These are phyloP conservation scores for Trachelus stipa DNA, from an alignment of 2,888 invertebrate genomes.

Conservation along the genomic window DNA sequence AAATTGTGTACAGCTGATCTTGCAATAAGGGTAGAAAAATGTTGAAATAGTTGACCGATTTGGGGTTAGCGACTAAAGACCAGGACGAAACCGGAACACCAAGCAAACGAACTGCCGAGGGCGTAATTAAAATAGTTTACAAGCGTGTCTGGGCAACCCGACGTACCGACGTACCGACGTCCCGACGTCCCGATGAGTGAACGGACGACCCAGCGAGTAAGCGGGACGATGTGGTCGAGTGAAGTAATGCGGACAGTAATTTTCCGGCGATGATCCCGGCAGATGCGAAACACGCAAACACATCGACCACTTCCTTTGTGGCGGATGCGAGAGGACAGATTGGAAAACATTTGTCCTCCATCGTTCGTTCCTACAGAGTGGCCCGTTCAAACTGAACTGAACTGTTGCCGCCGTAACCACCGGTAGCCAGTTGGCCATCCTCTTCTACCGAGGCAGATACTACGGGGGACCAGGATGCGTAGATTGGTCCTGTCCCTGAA, in stretches of 20 bases:
- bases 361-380: background rate
- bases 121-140: slow-evolving; percentile 54
- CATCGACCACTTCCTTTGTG: slow-evolving; percentile 49
- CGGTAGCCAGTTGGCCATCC: background rate
- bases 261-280: slow-evolving; percentile 28
- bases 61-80: slow-evolving; percentile 1
- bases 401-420: background rate
- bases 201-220: background rate
- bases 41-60: slow-evolving; percentile 16
- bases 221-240: slow-evolving; percentile 15
- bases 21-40: slow-evolving; percentile 19
- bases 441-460: background rate
- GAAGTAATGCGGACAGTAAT: slow-evolving; percentile 33
- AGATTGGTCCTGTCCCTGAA: background rate
- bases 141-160: slow-evolving; percentile 13
- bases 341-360: slow-evolving; percentile 49
- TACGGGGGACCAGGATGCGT: background rate
- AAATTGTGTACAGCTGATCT: background rate
- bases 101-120: slow-evolving; percentile 6
- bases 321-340: slow-evolving; percentile 45
- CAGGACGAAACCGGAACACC: background rate
- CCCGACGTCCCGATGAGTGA: background rate
- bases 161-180: background rate
- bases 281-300: slow-evolving; percentile 48
- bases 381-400: background rate